Evolutionary conservation across 2,888 invertebrate genomes (phyloP), one percentile per base, ranked within the genome.

Genomic region (Netelia melanura): DNA sequence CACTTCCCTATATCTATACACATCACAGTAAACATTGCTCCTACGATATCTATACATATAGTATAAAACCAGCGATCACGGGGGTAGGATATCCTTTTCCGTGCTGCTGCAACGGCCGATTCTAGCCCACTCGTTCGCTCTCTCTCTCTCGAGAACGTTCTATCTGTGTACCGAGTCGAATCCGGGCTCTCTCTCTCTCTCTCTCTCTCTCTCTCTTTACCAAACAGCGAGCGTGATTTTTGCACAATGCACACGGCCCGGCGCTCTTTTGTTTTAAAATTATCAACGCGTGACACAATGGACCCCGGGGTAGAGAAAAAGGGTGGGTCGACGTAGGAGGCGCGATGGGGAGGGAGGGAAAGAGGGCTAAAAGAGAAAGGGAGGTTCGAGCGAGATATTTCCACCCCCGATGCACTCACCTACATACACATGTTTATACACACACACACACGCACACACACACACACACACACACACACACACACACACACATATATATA

Each of bases 271-370:
- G 93, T 93, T 92, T 91, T 89, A 91, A 93, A 93, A 93, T 93
- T 93, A 93, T 93, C 93, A 93, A 93, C 92, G 90, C 91, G 91
- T 91, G 90, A 91, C 93, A 93, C 93, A 93, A 92, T 83, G 82
- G 82, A 83, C 52, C 68, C 71, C 52, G 54, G 65, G 48, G 78
- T 21, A 54, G 48, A 14, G 14, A 14, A 48, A 48, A 48, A 48
- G 11, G 48, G 14, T 11, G 48, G 48, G 48, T 48, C 11, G 48
- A 48, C 10, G 48, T 2, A 44, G 58, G 68, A 54, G 17, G 17
- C 17, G 17, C 17, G 17, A 17, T 17, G 17, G 58, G 56, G 38
- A 30, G 65, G 38, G 65, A 71, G 70, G 65, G 62, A 48, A 38
- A 70, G 80, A 79, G 65, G 79, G 65, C 48, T 76, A 43, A 56